phyloP scores from a whole-genome alignment of 2,888 invertebrate species.

The Netelia melanura region DNA sequence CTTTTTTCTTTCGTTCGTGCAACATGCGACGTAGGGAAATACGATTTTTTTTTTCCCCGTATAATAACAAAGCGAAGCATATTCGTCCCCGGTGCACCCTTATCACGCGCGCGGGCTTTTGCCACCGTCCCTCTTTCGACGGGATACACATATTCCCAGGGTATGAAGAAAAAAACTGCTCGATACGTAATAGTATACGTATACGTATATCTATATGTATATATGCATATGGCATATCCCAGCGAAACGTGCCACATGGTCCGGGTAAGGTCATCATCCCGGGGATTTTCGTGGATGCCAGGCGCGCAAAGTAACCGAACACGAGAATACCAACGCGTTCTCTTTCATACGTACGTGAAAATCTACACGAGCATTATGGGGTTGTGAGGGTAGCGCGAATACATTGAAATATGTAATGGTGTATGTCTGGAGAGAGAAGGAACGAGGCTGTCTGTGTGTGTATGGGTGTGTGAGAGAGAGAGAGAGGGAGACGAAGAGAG shows the following conservation, averaged over 20 bases:
- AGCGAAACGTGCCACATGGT: constrained; percentile 17
- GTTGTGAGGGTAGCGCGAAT: background rate
- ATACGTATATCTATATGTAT: background rate
- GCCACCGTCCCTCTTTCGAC: background rate
- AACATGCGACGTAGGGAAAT: constrained; percentile 17
- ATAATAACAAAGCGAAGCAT: constrained; percentile 44
- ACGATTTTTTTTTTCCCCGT: constrained; percentile 14
- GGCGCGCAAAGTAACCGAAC: constrained; percentile 66
- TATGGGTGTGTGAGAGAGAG: background rate
- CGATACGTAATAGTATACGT: constrained; percentile 13
- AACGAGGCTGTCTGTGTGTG: background rate
- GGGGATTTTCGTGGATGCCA: constrained; percentile 57
- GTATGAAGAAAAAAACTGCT: constrained; percentile 36
- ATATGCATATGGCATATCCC: constrained; percentile 18
- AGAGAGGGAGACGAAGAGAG: constrained; percentile 48
- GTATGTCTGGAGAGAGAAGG: background rate
- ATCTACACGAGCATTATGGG: background rate
- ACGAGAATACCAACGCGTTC: constrained; percentile 35
- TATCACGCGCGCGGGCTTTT: constrained; percentile 34
- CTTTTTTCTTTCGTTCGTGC: background rate
- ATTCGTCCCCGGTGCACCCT: constrained; percentile 38
- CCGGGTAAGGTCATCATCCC: constrained; percentile 56
- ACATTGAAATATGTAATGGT: background rate
- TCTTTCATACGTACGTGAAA: background rate
- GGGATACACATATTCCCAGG: constrained; percentile 41